Evolutionary conservation across 2,113 vertebrate genomes (phyloP).

Genomic region (Ploceus nigricollis): DNA sequence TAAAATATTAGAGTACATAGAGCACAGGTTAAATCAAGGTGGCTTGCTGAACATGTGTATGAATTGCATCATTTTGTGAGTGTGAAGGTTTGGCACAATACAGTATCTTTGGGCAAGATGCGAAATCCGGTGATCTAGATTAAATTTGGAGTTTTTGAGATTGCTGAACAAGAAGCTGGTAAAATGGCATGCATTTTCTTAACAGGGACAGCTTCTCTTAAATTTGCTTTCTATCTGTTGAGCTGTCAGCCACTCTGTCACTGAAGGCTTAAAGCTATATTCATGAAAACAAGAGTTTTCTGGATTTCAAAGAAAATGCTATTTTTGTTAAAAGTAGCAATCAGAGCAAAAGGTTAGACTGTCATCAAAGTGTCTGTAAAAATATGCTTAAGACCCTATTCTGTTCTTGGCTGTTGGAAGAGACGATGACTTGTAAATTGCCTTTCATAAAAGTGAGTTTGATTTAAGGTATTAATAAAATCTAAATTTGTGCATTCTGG

Average conservation of each 20-base stretch:
- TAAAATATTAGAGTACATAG: background rate
- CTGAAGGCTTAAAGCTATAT: background rate
- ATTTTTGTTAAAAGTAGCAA: conserved; percentile 8
- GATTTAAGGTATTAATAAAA: conserved; percentile 78
- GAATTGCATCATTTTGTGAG: background rate
- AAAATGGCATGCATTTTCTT: background rate
- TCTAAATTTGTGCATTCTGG: conserved; percentile 67
- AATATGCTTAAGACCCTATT: conserved; percentile 49
- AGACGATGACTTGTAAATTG: conserved; percentile 62
- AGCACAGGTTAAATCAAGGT: background rate
- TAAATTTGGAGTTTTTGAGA: background rate
- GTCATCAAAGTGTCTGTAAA: conserved; percentile 43
- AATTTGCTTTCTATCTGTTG: background rate
- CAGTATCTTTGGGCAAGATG: background rate
- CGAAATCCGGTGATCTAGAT: background rate
- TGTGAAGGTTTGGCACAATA: background rate
- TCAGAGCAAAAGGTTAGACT: conserved; percentile 34
- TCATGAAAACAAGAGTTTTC: background rate
- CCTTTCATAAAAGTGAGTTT: conserved; percentile 68
- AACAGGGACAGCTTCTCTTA: background rate
- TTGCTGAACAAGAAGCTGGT: background rate
- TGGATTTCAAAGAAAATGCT: conserved; percentile 23
- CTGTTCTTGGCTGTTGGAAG: conserved; percentile 25
- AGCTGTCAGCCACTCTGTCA: conserved; percentile 19
- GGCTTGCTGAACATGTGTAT: background rate